Evolutionary conservation across 1,140 invertebrate genomes (phyloP), one percentile per base, ranked within the genome.

Genomic region (Rhyzopertha dominica): DNA sequence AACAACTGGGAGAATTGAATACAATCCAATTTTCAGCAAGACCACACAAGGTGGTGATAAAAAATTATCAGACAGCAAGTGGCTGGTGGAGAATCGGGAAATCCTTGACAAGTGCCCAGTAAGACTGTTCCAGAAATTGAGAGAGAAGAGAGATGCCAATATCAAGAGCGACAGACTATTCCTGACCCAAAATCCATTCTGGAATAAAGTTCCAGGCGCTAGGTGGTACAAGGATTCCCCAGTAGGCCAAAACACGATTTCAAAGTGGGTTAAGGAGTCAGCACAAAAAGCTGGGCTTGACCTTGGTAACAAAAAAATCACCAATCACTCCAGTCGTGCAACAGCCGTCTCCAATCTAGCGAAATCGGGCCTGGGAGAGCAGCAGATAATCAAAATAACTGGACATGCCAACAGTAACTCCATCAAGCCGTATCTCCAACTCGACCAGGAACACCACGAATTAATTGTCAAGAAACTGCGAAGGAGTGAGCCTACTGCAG

Each of bases 321-420:
- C 48, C 8, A 51, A 51, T 35, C 43, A 47, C 29, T 47, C 43
- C 9, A 16, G n/a, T n/a, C 22, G 43, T 18, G 29, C 29, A 5
- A 41, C 43, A n/a, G 48, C 43, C 25, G 44, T 47, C 19, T 23
- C 17, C 10, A 43, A 17, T 5, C 42, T 53, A 30, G 49, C 49
- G 18, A 53, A 56, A 43, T 20, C 9, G n/a, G 51, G 54, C 20
- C 20, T 43, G 16, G 35, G 42, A 1, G 47, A 56, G 31, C 47
- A 56, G 20, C 47, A 56, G 43, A 22, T 54, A 10, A 48, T 54
- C 18, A 54, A 51, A 32, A 53, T 52, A 5, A 53, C 49, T 13
- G 47, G 51, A 5, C 51, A 54, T 23, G 24, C 22, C 18, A 47
- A 35, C 20, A 47, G 9, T n/a, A 18, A 54, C 13, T 51, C 51